Percentiles rank a stretch among this genome's conserved stretches.
phyloP scores from a whole-genome alignment of 2,113 vertebrate genomes.

The Carassius auratus region DNA sequence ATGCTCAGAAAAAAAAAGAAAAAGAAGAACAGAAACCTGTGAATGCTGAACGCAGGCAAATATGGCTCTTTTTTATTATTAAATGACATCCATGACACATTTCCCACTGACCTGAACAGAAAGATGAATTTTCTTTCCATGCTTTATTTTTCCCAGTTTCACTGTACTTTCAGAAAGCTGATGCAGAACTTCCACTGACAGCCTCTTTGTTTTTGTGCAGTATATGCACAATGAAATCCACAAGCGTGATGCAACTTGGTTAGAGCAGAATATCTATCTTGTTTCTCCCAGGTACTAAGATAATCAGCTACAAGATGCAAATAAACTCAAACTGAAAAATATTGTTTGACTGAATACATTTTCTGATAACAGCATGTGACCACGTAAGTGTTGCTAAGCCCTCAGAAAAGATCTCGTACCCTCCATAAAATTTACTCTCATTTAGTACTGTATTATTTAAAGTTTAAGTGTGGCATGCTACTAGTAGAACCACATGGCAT shows the following conservation, averaged over 20 bases:
- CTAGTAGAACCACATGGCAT: background rate
- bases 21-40: background rate
- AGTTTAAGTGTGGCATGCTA: background rate
- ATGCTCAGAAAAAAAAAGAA: background rate
- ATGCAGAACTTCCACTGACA: conserved; percentile 42
- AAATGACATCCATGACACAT: conserved; percentile 27
- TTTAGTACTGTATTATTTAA: background rate
- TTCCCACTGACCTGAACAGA: conserved; percentile 20
- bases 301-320: conserved; percentile 16
- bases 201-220: conserved; percentile 31
- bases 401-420: background rate
- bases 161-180: conserved; percentile 34
- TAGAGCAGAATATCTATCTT: conserved; percentile 27
- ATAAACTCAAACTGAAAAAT: conserved; percentile 9
- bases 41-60: background rate
- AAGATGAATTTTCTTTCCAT: conserved; percentile 21
- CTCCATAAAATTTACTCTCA: background rate
- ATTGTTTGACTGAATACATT: conserved; percentile 22
- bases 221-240: conserved; percentile 27
- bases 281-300: background rate
- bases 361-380: conserved; percentile 20
- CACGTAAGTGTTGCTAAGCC: background rate
- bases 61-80: background rate
- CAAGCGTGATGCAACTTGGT: conserved; percentile 7
- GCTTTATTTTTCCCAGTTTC: conserved; percentile 26